Base-by-base conservation (phyloP, 2,113 vertebrate genomes). In the Pluvialis apricaria region DNA sequence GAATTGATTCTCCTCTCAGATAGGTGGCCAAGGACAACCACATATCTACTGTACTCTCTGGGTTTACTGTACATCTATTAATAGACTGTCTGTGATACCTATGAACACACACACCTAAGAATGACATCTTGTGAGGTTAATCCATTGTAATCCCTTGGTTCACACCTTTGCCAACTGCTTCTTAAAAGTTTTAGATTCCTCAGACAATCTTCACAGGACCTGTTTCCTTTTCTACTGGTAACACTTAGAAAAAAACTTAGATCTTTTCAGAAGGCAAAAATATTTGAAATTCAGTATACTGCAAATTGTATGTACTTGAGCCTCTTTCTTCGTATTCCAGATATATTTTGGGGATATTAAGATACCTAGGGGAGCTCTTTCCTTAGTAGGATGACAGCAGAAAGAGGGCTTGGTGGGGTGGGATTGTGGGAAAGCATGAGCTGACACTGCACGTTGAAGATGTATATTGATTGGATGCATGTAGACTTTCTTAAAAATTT, bases 391-490 rank as follows among this genome's bases (percentile, higher is more conserved):
- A 71, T 65, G 62, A 29, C 13, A 73, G 47, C 26, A 80, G 55
- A 57, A 82, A 64, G 32, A 32, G 29, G 22, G 3, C 11, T 77
- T 76, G 32, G 21, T 65, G 51, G 38, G 36, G 10, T 13, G 10
- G 29, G 21, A 42, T 21, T 42, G 32, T 47, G 26, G 22, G 36
- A 34, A 65, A 34, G 14, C 11, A 4, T 5, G 66, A 77, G n/a
- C 28, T 73, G 60, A 31, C 21, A 18, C 8, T 47, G 28, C 6
- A 34, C 19, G 17, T 0, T 32, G 40, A 72, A 51, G 49, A 9
- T 12, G 4, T 7, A 1, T 55, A 29, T 75, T 4, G 0, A 9
- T 7, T 44, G 26, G 22, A 22, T 0, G 1, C 5, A 18, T 20
- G 19, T 3, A 70, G 55, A 75, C 28, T 13, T 88, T 49, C 60